phyloP scores from a whole-genome alignment of 1,140 invertebrate species.

The Gyrodactylus bullatarudis region DNA sequence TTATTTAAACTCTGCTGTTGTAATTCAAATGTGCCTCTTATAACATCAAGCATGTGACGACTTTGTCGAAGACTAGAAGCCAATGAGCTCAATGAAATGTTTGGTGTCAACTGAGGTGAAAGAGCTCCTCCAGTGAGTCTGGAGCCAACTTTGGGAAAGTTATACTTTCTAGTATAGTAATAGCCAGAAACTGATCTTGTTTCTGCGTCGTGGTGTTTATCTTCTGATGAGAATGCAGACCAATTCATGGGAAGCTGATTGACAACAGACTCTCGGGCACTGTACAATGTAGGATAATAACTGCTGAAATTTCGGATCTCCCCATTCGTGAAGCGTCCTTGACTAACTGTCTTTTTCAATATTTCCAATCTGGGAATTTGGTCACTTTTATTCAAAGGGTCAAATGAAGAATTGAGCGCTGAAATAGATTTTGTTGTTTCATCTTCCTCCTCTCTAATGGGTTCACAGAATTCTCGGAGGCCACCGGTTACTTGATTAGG shows the following conservation, averaged over 20 bases:
- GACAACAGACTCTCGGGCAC: too few species aligned
- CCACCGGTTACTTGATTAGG: background rate
- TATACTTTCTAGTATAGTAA: background rate
- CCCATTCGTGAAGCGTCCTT: background rate
- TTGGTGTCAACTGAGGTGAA: background rate
- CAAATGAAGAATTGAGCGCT: background rate
- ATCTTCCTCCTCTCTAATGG: conserved; percentile 2
- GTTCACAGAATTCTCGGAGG: background rate
- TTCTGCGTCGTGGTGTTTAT: background rate
- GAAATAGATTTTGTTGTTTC: background rate
- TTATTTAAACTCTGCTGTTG: too few species aligned
- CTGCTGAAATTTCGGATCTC: background rate
- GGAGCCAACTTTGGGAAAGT: background rate
- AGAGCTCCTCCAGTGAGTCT: background rate
- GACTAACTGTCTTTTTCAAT: background rate
- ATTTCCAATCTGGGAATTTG: background rate
- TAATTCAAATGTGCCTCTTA: background rate
- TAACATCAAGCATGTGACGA: background rate
- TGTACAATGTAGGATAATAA: background rate
- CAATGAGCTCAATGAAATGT: background rate
- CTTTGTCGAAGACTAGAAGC: background rate
- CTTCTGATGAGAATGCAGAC: background rate
- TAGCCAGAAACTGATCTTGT: background rate
- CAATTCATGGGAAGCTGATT: background rate
- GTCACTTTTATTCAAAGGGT: background rate